phyloP scores from a whole-genome alignment of 2,797 vertebrate genomes.

The Sebastes vulpes region DNA sequence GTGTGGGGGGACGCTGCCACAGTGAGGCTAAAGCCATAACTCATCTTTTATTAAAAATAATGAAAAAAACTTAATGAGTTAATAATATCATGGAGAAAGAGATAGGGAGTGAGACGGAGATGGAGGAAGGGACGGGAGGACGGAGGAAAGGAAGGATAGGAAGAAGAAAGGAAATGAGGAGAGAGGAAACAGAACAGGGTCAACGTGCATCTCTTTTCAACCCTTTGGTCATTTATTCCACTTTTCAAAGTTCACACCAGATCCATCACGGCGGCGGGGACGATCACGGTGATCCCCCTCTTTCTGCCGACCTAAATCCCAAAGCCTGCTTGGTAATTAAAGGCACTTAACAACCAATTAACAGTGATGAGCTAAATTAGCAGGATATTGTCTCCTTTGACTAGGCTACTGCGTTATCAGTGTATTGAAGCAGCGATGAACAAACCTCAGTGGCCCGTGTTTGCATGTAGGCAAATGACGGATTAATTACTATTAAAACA shows the following conservation, averaged over 20 bases:
- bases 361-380: slow-evolving; percentile 86
- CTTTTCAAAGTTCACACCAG: slow-evolving; percentile 73
- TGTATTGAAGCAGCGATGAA: slow-evolving; percentile 74
- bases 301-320: slow-evolving; percentile 74
- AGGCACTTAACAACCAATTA: slow-evolving; percentile 86
- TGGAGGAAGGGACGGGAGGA: slow-evolving; percentile 75
- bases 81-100: slow-evolving; percentile 85
- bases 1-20: slow-evolving; percentile 72
- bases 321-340: slow-evolving; percentile 83
- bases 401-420: slow-evolving; percentile 76
- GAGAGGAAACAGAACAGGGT: slow-evolving; percentile 53
- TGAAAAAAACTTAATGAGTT: slow-evolving; percentile 87
- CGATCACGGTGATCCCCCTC: slow-evolving; percentile 47
- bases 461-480: slow-evolving; percentile 85
- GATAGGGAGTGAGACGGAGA: slow-evolving; percentile 74
- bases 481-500: slow-evolving; percentile 88
- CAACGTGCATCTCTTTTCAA: slow-evolving; percentile 46
- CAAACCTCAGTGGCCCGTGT: slow-evolving; percentile 82
- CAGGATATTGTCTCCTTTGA: slow-evolving; percentile 82
- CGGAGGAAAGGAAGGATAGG: slow-evolving; percentile 46
- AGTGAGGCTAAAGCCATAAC: slow-evolving; percentile 86
- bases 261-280: slow-evolving; percentile 67
- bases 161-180: slow-evolving; percentile 39
- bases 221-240: slow-evolving; percentile 68
- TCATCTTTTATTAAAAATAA: slow-evolving; percentile 88